phyloP scores from a whole-genome alignment of 2,113 vertebrate genomes.

The Pandion haliaetus region DNA sequence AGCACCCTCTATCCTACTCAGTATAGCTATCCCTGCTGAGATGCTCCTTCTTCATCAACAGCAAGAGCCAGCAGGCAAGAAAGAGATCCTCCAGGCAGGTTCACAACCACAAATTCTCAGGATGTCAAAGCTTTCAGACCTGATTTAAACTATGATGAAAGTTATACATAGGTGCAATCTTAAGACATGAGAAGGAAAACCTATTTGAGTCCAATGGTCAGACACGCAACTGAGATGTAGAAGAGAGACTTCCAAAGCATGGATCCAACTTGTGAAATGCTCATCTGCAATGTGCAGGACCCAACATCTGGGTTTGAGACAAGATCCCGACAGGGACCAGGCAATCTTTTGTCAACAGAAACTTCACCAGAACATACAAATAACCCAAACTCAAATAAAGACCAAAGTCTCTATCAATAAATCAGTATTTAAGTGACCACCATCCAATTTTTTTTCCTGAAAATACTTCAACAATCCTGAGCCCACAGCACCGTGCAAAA shows the following conservation, averaged over 20 bases:
- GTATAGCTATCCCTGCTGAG: neutral
- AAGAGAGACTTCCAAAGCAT: neutral
- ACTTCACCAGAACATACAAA: neutral
- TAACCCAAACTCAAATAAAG: neutral
- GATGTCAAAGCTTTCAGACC: neutral
- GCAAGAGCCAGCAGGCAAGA: neutral
- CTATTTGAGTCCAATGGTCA: neutral
- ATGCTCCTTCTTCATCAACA: neutral
- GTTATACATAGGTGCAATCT: neutral
- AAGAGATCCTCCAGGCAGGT: neutral
- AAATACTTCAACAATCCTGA: neutral
- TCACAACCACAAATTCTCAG: neutral
- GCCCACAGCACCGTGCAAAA: fast-evolving
- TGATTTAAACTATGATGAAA: neutral
- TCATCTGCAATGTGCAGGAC: too few species aligned
- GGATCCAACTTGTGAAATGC: neutral
- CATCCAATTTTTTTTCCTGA: neutral
- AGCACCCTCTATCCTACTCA: neutral
- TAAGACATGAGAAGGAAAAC: neutral
- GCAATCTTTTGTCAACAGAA: neutral
- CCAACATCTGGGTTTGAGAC: neutral
- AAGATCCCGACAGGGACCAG: fast-evolving
- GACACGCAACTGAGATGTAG: neutral
- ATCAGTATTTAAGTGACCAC: neutral
- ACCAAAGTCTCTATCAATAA: neutral